Evolutionary conservation across 2,888 invertebrate species (phyloP).

Genomic region (Brachypalpus laphriformis): DNA sequence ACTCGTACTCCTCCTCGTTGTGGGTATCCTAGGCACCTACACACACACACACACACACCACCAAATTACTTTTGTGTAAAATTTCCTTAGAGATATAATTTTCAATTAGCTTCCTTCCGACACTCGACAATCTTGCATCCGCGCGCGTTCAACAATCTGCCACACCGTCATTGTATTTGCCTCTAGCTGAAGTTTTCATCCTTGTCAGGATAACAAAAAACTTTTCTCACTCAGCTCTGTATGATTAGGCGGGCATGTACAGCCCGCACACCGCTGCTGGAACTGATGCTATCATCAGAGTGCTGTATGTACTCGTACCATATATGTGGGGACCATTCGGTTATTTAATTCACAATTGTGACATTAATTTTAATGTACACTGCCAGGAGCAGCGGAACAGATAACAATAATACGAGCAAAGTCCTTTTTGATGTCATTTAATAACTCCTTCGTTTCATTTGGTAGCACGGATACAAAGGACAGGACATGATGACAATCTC

Average conservation of each 20-base stretch:
- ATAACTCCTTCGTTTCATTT: conserved; percentile 32
- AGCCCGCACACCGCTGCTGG: not conserved
- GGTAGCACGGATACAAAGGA: not conserved
- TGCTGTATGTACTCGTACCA: not conserved
- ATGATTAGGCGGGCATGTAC: conserved; percentile 10
- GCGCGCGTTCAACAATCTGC: conserved; percentile 41
- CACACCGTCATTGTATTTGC: not conserved
- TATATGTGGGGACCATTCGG: not conserved
- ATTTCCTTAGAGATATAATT: conserved; percentile 61
- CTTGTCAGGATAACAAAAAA: conserved; percentile 25
- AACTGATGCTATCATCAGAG: not conserved
- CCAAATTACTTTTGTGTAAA: conserved; percentile 49
- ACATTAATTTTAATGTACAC: conserved; percentile 50
- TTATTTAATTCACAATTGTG: conserved; percentile 54
- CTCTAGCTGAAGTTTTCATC: conserved; percentile 8
- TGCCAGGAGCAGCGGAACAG: not conserved
- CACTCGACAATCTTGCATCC: conserved; percentile 39
- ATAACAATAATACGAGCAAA: conserved; percentile 35
- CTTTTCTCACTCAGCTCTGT: conserved; percentile 21
- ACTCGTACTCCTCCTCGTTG: not conserved
- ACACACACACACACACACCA: conserved; percentile 19
- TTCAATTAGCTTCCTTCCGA: conserved; percentile 71
- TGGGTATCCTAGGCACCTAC: not conserved
- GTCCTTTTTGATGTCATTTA: conserved; percentile 50
- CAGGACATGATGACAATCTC: not conserved